Evolutionary conservation across 2,888 invertebrate genomes (phyloP), one percentile per base, ranked within the genome.

Genomic region (Aricia artaxerxes): DNA sequence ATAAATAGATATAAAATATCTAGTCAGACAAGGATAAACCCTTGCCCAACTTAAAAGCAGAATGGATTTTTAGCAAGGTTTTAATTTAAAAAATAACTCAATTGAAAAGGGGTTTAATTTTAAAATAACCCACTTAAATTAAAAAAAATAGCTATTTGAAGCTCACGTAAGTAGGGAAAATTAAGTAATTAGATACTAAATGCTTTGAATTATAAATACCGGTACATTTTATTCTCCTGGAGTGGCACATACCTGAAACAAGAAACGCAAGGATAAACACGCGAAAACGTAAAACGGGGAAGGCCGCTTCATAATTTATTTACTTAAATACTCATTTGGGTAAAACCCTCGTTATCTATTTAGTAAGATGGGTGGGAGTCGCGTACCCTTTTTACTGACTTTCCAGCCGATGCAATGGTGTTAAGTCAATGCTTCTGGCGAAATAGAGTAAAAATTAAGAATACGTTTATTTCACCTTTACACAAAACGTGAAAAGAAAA

Each of bases 271-370:
- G 73, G n/a, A 73, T 73, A 73, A 73, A 24, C 31, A 69, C 31
- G 38, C 35, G 69, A 69, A 73, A 73, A 73, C 13, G 24, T 40
- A 73, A 73, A 40, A 40, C 16, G 40, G n/a, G 73, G 16, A 73
- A 40, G n/a, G n/a, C 44, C 44, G n/a, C 35, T 69, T 69, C 69
- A 69, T 73, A 44, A 73, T 73, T 73, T 73, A 44, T 40, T 7
- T 73, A 73, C 73, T 44, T 73, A 44, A 44, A 73, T 44, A 44
- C 44, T 40, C 40, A 44, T 44, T 40, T 24, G 73, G 73, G 73
- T 44, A 73, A 73, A 73, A 44, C 73, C 73, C 44, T 73, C 44
- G n/a, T 73, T 44, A 69, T 69, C 69, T 69, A 69, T 69, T 69
- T 38, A 69, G 69, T 38, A 57, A 38, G 64, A 69, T 35, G 64